Conservation (phyloP, 2,113 vertebrate genomes). For the Merops nubicus region DNA sequence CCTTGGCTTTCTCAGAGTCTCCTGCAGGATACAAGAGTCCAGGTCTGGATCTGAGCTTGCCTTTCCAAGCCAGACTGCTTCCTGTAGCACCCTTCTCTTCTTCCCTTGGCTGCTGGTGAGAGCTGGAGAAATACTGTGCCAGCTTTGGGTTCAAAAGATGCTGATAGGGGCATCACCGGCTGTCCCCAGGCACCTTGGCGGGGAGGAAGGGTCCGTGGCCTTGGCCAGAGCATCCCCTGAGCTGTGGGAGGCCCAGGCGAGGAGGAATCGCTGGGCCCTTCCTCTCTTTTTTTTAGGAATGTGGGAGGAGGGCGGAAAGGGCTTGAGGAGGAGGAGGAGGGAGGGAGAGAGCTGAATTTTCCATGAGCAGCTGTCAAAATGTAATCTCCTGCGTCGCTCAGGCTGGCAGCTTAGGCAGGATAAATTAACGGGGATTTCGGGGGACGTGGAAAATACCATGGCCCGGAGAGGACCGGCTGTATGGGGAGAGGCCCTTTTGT, state of each 20-base stretch:
- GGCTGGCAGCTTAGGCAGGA: constrained; percentile 46
- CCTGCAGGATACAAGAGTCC: not conserved
- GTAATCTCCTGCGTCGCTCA: constrained; percentile 11
- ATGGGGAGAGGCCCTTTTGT: not conserved
- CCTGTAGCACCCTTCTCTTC: not conserved
- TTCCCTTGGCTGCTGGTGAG: not conserved
- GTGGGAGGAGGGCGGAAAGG: constrained; percentile 18
- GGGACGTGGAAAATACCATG: constrained; percentile 42
- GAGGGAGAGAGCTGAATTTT: constrained; percentile 54
- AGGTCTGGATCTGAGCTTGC: not conserved
- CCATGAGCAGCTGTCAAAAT: constrained; percentile 64
- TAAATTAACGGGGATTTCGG: constrained; percentile 52
- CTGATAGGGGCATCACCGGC: not conserved
- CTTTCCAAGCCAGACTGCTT: not conserved
- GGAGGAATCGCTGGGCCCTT: constrained; percentile 12
- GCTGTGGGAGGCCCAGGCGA: not conserved
- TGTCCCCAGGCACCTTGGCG: not conserved
- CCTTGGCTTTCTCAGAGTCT: not conserved
- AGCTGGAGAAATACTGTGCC: not conserved
- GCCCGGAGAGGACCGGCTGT: not conserved
- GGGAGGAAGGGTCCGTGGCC: not conserved
- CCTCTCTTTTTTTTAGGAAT: not conserved
- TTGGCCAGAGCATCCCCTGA: not conserved
- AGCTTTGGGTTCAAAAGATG: not conserved
- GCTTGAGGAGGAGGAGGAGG: not conserved